These are phyloP conservation scores for Rhinatrema bivittatum DNA, from an alignment of 2,797 vertebrate species.

Conservation along the genomic window DNA sequence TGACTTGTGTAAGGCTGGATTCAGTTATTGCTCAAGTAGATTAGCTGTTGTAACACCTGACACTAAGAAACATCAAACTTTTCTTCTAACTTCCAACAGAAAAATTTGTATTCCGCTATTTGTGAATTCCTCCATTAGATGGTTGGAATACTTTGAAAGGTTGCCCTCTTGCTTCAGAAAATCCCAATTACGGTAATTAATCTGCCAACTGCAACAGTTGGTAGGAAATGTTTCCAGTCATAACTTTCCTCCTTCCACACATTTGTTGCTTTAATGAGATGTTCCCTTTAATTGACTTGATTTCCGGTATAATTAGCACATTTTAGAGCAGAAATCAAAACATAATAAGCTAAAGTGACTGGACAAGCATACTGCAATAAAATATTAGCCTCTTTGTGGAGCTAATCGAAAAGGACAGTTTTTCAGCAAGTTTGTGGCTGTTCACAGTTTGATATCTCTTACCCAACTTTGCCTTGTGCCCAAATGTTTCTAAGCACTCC, in stretches of 20 bases:
- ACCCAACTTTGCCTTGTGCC: constrained; percentile 22
- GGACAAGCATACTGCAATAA: constrained; percentile 46
- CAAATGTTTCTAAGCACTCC: constrained; percentile 23
- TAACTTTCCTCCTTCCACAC: constrained; percentile 24
- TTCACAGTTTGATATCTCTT: constrained; percentile 36
- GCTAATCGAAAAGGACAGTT: constrained; percentile 51
- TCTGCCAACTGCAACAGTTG: constrained; percentile 28
- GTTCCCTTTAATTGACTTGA: constrained; percentile 55
- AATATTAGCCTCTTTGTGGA: constrained; percentile 50
- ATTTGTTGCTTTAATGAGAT: constrained; percentile 44
- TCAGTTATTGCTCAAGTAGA: no score
- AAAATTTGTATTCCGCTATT: background rate
- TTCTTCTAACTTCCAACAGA: background rate
- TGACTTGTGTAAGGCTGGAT: no score
- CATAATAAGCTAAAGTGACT: constrained; percentile 48
- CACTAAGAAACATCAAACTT: background rate
- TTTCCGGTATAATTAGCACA: constrained; percentile 63
- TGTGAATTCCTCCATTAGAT: constrained; percentile 22
- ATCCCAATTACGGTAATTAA: constrained; percentile 25
- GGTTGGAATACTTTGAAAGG: background rate
- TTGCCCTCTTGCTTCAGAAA: constrained; percentile 3
- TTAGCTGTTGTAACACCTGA: no score
- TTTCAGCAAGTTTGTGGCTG: constrained; percentile 38
- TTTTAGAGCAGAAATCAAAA: constrained; percentile 52
- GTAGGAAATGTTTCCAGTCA: constrained; percentile 23